Base-by-base conservation (phyloP, 1,140 invertebrate genomes). In the Telenomus remus region DNA sequence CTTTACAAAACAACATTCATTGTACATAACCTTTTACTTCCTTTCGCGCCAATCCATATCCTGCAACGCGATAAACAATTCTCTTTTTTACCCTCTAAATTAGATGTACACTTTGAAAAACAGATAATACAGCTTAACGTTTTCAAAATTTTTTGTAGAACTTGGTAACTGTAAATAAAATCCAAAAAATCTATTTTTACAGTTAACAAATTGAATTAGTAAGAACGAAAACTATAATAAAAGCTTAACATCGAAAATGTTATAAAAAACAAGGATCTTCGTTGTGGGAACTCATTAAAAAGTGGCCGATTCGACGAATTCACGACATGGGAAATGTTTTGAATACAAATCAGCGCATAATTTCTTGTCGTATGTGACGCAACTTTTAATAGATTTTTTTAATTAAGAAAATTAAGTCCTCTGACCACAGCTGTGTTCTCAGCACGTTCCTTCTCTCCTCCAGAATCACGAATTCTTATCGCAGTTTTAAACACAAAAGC, bases 1-100 rank as follows among this genome's bases (percentile, higher is more conserved):
- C 68, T 54, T 60, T 70, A 72, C 49, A 60, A 65, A 72, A 55
- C 60, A 65, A 56, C 47, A 51, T 54, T 16, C 48, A 59, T 37
- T 47, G 57, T 56, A 68, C 51, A 61, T 43, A 66, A 60, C 55
- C 55, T 44, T 27, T 27, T 16, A 65, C 61, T 66, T 73, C 63
- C 56, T 61, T 73, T 73, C 51, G 53, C 44, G 49, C 47, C 42
- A 49, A 43, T 69, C 35, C 10, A 43, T 35, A 60, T 60, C 59
- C 44, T 63, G 44, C 9, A 50, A 56, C 59, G 59, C 53, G 57
- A 27, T 34, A 70, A 49, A 60, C 49, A 49, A 61, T 61, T 60
- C 57, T 54, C 53, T 46, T 63, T 63, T 39, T 33, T 44, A 61
- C 61, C 34, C 49, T 19, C 34, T 3, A 4, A 1, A 13, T 3